Evolutionary conservation across 2,797 vertebrate genomes (phyloP), one percentile per base, ranked within the genome.

Genomic region (Epinephelus coioides): DNA sequence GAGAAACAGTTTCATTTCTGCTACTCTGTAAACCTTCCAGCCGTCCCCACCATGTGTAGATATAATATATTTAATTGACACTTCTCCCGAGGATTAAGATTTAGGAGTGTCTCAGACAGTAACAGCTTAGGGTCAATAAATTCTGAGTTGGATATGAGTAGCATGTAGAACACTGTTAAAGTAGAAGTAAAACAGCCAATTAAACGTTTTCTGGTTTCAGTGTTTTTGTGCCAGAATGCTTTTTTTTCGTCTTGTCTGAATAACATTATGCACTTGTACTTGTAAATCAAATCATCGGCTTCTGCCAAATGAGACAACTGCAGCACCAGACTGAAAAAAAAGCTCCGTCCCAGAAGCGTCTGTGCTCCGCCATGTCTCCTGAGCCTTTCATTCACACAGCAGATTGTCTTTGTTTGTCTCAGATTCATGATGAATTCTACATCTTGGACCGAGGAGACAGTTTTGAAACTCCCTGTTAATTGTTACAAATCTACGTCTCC

Each of bases 281-380:
- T 76, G 81, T 81, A 82, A 91, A 91, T 94, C 88, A 87, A 87
- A 91, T 93, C 78, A 73, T 44, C 74, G 68, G 57, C 57, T 91
- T 89, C 69, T 89, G 85, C 92, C 88, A 90, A 91, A 85, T 69
- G 69, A 84, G 81, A 89, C 87, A 88, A 92, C 87, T 85, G 81
- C 79, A 56, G 75, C 84, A 84, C 79, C 84, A 90, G 84, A 83
- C 85, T 85, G 86, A 78, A 71, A 75, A 66, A 65, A 73, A 68
- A 15, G 81, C 85, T 49, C 78, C n/a, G 43, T 87, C 65, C 78
- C 83, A 25, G 75, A 63, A 80, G 78, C 65, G 72, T 60, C 84
- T 80, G 83, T 30, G 74, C 83, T 78, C 62, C 27, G 73, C 78
- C 78, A 40, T 49, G 66, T 85, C 88, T 86, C 75, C 10, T 63